Evolutionary conservation across 2,888 invertebrate species (phyloP).

Genomic region (Aphelenchoides bicaudatus): DNA sequence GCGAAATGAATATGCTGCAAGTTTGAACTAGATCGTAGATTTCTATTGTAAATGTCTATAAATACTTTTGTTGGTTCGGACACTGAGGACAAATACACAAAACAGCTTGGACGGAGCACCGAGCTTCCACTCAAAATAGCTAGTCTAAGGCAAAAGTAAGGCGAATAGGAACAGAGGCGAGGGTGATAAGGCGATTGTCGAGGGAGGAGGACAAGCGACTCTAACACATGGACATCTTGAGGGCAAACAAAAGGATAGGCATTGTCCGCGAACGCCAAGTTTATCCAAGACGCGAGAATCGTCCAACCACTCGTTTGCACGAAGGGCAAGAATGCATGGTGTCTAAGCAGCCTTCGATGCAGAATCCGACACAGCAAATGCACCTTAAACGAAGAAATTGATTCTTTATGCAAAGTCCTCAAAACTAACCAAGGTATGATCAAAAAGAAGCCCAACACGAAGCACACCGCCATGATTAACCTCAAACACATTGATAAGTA

Average conservation of each 20-base stretch:
- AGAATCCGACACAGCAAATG: slow-evolving; percentile 52
- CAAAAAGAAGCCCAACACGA: slow-evolving; percentile 54
- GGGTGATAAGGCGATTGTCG: no score
- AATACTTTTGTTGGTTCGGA: no score
- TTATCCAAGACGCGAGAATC: slow-evolving; percentile 40
- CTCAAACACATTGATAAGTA: slow-evolving; percentile 30
- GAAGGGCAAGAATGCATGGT: slow-evolving; percentile 56
- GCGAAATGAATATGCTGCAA: no score
- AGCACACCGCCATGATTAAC: slow-evolving; percentile 35
- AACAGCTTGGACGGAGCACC: no score
- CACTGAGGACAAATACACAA: background rate
- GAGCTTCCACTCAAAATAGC: no score
- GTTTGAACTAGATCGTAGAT: no score
- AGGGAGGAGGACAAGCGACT: background rate
- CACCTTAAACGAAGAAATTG: slow-evolving; percentile 14
- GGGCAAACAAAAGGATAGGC: background rate
- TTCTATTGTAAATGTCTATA: no score
- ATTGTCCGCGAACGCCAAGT: background rate
- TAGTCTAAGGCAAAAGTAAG: no score
- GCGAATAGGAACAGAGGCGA: background rate
- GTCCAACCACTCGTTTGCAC: slow-evolving; percentile 52
- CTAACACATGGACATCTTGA: background rate
- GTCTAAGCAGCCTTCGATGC: slow-evolving; percentile 51
- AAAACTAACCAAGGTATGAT: slow-evolving; percentile 54
- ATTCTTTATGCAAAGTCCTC: no score